A percentile compares a stretch with the other conserved stretches of the same genome.
Evolutionary conservation across 2,888 invertebrate species (phyloP).

Genomic region (Scaptomyza tumidula): DNA sequence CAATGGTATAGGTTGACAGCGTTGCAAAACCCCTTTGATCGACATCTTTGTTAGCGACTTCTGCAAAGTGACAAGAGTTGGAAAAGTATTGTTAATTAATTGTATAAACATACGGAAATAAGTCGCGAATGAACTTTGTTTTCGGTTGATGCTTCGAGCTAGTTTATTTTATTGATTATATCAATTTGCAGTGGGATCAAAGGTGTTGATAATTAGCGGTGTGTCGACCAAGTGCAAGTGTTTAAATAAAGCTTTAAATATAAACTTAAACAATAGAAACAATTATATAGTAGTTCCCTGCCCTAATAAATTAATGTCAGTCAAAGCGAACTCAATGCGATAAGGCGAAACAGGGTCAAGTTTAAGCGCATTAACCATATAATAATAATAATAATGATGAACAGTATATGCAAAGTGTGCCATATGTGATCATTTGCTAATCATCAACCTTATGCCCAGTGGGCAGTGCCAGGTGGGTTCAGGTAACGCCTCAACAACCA

Average conservation of each 20-base stretch:
- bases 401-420: background rate
- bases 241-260: background rate
- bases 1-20: constrained; percentile 90
- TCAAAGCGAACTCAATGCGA: background rate
- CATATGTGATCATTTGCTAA: constrained; percentile 43
- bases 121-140: constrained; percentile 26
- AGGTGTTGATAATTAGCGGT: constrained; percentile 23
- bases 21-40: constrained; percentile 91
- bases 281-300: background rate
- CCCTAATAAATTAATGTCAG: background rate
- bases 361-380: constrained; percentile 36
- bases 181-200: constrained; percentile 45
- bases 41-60: constrained; percentile 86
- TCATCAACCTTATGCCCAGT: constrained; percentile 23
- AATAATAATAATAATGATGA: background rate
- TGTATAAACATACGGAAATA: constrained; percentile 42
- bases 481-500: constrained; percentile 25
- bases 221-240: background rate
- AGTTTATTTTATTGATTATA: constrained; percentile 35
- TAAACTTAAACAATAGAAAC: background rate
- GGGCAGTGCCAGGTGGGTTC: constrained; percentile 37
- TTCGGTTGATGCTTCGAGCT: constrained; percentile 5
- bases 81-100: constrained; percentile 38
- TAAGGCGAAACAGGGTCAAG: constrained; percentile 53
- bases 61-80: constrained; percentile 8